Evolutionary conservation across 2,113 vertebrate genomes (phyloP).

Genomic region (Trachemys scripta): DNA sequence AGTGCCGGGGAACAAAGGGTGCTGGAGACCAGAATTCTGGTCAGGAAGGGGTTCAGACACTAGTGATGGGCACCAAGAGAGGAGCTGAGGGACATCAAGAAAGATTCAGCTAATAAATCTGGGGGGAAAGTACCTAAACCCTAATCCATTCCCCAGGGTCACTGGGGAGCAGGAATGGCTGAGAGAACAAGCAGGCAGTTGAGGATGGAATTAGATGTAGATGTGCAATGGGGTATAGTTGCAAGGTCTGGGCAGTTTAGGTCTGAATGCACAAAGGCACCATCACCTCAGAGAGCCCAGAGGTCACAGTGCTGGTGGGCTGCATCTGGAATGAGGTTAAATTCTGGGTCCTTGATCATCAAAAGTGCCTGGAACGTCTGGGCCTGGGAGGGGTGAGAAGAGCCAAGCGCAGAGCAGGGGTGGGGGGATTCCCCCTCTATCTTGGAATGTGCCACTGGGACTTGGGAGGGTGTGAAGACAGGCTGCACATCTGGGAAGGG

Average conservation of each 20-base stretch:
- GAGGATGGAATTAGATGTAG: background rate
- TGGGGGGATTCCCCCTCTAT: background rate
- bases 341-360: background rate
- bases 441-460: background rate
- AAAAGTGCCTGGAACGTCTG: background rate
- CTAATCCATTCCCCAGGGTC: background rate
- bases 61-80: background rate
- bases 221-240: background rate
- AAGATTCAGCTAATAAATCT: background rate
- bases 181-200: background rate
- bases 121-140: background rate
- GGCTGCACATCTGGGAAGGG: background rate
- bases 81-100: background rate
- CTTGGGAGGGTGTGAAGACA: background rate
- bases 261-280: background rate
- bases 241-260: background rate
- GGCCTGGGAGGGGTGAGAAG: too few relatives aligned
- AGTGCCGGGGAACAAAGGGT: background rate
- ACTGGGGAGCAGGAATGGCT: background rate
- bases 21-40: background rate
- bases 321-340: background rate
- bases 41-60: background rate
- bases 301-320: background rate
- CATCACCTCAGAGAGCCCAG: background rate
- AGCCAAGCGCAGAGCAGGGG: background rate